A percentile compares a stretch with the other conserved stretches of the same genome.
phyloP scores from a whole-genome alignment of 2,888 invertebrate genomes.

The Erebia palarica region DNA sequence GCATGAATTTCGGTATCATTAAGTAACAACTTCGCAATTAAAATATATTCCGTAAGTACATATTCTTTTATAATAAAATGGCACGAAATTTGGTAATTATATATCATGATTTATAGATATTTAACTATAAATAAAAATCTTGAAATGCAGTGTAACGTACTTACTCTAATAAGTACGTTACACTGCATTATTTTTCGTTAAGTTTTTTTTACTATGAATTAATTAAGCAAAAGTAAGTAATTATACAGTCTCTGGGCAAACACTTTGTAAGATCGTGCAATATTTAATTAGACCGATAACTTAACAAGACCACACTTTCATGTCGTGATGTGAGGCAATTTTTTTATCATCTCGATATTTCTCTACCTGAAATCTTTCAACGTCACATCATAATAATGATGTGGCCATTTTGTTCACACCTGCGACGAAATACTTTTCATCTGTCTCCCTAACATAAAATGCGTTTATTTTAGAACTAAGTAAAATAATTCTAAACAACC shows the following conservation, averaged over 20 bases:
- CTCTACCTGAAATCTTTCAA: no score
- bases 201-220: slow-evolving; percentile 1
- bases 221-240: neutral
- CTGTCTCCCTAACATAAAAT: neutral
- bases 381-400: no score
- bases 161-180: no score
- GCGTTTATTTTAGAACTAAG: neutral
- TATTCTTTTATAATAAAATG: neutral
- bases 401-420: no score
- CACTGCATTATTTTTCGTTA: neutral
- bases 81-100: neutral
- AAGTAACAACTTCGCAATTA: no score
- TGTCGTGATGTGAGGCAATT: no score
- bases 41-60: neutral
- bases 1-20: neutral
- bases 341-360: no score
- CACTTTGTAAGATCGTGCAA: no score
- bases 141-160: neutral
- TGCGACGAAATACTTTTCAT: no score
- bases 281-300: no score
- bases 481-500: slow-evolving; percentile 1
- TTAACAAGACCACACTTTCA: no score
- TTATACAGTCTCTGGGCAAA: no score
- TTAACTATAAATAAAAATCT: neutral
- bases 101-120: neutral